A percentile compares a stretch with the other conserved stretches of the same genome.
Conservation (phyloP, 2,797 vertebrate genomes). For the Girardinus metallicus region DNA sequence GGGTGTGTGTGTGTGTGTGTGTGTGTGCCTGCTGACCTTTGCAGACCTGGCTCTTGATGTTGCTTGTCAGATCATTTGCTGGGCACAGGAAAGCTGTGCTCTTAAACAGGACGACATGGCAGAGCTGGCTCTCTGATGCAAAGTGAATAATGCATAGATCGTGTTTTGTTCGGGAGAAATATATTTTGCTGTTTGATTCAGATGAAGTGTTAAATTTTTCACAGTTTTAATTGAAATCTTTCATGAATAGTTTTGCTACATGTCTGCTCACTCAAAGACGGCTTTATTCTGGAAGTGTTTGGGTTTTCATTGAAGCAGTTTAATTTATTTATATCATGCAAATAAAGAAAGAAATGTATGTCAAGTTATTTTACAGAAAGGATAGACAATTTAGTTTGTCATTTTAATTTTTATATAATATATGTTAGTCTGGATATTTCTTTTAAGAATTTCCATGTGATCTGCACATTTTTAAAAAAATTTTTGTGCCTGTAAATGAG, state of each 20-base stretch:
- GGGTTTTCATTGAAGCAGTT: not conserved
- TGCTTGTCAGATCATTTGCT: conserved; percentile 85
- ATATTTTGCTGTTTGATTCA: not conserved
- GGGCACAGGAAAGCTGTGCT: conserved; percentile 52
- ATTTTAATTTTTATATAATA: not conserved
- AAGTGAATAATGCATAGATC: not conserved
- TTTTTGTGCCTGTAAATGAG: not conserved
- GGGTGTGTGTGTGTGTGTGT: not conserved
- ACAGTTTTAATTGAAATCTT: not conserved
- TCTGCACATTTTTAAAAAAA: not conserved
- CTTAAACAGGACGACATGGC: conserved; percentile 38
- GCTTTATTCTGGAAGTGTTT: not conserved
- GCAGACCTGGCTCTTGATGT: conserved; percentile 88
- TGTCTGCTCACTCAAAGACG: not conserved
- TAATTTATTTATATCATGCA: not conserved
- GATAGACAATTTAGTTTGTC: not conserved
- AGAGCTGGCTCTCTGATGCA: not conserved
- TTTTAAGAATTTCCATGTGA: not conserved
- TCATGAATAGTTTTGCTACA: not conserved
- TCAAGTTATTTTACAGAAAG: not conserved
- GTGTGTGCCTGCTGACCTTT: conserved; percentile 87
- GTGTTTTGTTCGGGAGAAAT: not conserved
- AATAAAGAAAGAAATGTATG: not conserved
- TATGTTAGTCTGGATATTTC: not conserved
- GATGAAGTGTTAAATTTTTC: not conserved